Evolutionary conservation across 1,140 invertebrate genomes (phyloP), one percentile per base, ranked within the genome.

Genomic region (Temnothorax nylanderi): DNA sequence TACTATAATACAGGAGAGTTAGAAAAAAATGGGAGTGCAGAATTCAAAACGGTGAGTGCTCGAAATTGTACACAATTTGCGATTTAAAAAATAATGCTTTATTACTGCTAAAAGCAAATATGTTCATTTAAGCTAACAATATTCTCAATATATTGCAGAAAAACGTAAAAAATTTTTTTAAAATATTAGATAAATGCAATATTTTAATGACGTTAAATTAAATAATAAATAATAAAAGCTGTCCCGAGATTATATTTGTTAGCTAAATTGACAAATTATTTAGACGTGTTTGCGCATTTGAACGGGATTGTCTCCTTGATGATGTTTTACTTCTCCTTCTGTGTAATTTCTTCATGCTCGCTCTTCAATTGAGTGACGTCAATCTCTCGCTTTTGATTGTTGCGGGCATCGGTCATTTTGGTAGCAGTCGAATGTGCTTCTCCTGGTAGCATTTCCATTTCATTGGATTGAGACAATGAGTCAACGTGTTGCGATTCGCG

Each of bases 41-140:
- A 74, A 60, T n/a, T 84, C 80, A 16, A 84, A 75, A 75, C 51
- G 80, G 80, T 84, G 69, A 74, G 69, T 75, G 69, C n/a, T 75
- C 5, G 16, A 82, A 60, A 37, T 60, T 71, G 47, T 34, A 75
- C 18, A 51, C 26, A 49, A 49, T 64, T 54, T 47, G 6, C 18
- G 71, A 16, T 58, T 62, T 34, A 16, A 26, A 44, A 81, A 37
- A 41, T 37, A 26, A 32, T 21, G 8, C 21, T 54, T 74, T 49
- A 37, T 81, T 47, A 21, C 5, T 60, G 47, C 37, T 54, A 41
- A 64, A 37, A n/a, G 8, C 3, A 69, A 1, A 54, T 32, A 41
- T 58, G 2, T 80, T 44, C 0, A 2, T 71, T 71, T 69, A 64
- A 44, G 13, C 18, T 71, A 56, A 71, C 2, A 71, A 71, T 56